Evolutionary conservation across 2,888 invertebrate genomes (phyloP).

Genomic region (Coenonympha glycerion): DNA sequence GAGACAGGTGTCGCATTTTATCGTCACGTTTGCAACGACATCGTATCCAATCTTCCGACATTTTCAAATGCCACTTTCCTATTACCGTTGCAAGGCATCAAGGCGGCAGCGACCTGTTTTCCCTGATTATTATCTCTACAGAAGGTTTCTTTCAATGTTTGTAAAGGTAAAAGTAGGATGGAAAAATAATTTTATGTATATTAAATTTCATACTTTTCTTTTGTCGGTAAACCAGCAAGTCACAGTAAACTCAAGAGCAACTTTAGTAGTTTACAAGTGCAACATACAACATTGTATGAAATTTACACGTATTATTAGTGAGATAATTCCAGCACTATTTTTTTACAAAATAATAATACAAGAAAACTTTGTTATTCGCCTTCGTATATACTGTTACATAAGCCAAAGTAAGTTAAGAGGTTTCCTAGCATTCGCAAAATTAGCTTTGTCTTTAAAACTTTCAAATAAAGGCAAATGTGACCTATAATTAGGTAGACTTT

Average conservation of each 20-base stretch:
- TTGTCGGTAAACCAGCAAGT: background rate
- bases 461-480: no score
- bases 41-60: slow-evolving; percentile 36
- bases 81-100: slow-evolving; percentile 28
- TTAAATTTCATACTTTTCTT: background rate
- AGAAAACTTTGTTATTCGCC: slow-evolving; percentile 42
- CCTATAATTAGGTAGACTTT: no score
- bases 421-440: background rate
- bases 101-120: slow-evolving; percentile 2
- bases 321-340: no score
- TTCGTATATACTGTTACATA: slow-evolving; percentile 39
- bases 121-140: slow-evolving; percentile 1
- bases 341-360: background rate
- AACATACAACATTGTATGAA: no score
- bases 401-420: background rate
- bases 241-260: no score
- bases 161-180: no score
- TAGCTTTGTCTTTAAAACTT: background rate
- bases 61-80: slow-evolving; percentile 40
- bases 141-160: slow-evolving; percentile 9
- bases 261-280: no score
- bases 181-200: background rate
- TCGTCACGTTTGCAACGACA: slow-evolving; percentile 41
- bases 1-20: slow-evolving; percentile 50
- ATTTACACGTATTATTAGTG: no score